Conservation (phyloP, 2,888 invertebrate genomes). For the Agonopterix heracliana region DNA sequence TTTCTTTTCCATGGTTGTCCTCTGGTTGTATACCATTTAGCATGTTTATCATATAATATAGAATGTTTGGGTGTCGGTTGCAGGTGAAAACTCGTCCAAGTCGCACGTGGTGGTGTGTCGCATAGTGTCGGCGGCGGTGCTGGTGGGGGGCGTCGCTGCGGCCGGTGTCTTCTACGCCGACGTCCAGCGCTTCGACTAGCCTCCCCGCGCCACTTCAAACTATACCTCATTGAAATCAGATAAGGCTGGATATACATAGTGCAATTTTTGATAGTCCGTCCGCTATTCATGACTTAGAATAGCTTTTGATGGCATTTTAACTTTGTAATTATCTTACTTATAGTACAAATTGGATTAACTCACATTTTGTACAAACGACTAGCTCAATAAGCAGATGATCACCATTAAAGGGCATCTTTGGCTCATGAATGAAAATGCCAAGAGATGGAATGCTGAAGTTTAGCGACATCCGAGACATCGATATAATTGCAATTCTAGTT, state of each 20-base stretch:
- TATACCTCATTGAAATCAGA: neutral
- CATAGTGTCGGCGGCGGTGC: conserved; percentile 32
- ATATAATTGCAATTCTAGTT: too few species aligned
- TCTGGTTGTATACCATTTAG: too few species aligned
- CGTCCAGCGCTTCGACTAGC: conserved; percentile 23
- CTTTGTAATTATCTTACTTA: conserved; percentile 3
- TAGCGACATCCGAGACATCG: too few species aligned
- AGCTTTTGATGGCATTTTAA: conserved; percentile 34
- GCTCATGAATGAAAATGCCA: too few species aligned
- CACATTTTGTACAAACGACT: too few species aligned
- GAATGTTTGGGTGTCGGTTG: conserved; percentile 14
- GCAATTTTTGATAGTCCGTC: conserved; percentile 39
- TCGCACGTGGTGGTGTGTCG: conserved; percentile 32
- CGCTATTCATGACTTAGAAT: conserved; percentile 27
- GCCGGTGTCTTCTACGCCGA: conserved; percentile 29
- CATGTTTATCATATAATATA: neutral
- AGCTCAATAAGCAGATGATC: too few species aligned
- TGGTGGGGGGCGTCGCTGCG: conserved; percentile 28
- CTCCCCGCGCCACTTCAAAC: conserved; percentile 11
- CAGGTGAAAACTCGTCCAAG: conserved; percentile 52
- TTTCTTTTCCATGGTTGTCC: too few species aligned
- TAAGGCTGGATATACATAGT: conserved; percentile 20
- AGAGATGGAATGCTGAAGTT: too few species aligned
- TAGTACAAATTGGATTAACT: conserved; percentile 2
- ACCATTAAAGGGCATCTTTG: too few species aligned